Evolutionary conservation across 2,113 vertebrate species (phyloP).

Genomic region (Tachycineta bicolor): DNA sequence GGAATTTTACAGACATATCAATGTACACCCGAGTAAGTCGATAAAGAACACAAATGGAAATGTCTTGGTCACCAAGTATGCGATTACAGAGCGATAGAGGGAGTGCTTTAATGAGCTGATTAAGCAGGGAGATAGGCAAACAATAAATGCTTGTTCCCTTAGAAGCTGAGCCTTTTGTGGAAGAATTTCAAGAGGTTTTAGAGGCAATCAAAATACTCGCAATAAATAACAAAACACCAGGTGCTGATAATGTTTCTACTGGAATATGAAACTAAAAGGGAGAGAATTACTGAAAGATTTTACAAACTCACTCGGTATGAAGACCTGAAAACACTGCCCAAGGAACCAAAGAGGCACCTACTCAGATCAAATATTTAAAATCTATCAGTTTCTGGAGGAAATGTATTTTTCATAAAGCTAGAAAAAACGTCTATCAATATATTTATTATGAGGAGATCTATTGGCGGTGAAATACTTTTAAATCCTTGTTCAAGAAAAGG

Average conservation of each 20-base stretch:
- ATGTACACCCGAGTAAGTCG: not conserved
- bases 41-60: not conserved
- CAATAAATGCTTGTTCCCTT: not conserved
- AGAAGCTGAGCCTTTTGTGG: conserved; percentile 7
- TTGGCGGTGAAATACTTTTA: not conserved
- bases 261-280: not conserved
- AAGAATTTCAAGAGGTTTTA: conserved; percentile 21
- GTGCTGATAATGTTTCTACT: not conserved
- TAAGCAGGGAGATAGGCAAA: not conserved
- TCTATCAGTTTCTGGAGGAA: not conserved
- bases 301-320: not conserved
- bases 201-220: not conserved
- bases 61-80: not conserved
- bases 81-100: not conserved
- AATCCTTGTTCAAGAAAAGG: not conserved
- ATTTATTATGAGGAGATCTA: not conserved
- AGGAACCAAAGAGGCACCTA: not conserved
- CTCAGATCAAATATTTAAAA: not conserved
- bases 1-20: not conserved
- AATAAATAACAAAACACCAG: conserved; percentile 33
- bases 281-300: not conserved
- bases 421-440: not conserved
- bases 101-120: conserved; percentile 8
- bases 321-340: not conserved
- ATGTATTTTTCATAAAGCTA: not conserved